A percentile compares a stretch with the other conserved stretches of the same genome.
Evolutionary conservation across 1,140 invertebrate species (phyloP).

Genomic region (Oncopodura yosiiana): DNA sequence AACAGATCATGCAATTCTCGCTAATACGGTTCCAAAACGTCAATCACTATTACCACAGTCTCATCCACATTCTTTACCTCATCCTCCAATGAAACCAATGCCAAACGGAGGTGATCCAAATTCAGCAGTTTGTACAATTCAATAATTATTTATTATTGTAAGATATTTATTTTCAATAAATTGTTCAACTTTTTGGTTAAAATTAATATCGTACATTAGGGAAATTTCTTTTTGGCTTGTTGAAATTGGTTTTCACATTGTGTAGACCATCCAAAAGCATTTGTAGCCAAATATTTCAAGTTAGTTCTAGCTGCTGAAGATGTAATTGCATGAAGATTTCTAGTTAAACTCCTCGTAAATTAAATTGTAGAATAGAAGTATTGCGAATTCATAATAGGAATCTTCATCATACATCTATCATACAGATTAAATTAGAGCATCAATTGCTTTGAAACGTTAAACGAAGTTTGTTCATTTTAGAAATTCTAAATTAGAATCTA

Average conservation of each 20-base stretch:
- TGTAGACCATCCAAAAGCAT: conserved; percentile 23
- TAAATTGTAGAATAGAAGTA: too few relatives aligned
- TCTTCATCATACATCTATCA: too few relatives aligned
- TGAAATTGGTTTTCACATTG: conserved; percentile 16
- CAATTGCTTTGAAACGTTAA: too few relatives aligned
- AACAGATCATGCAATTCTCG: conserved; percentile 23
- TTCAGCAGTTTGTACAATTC: conserved; percentile 21
- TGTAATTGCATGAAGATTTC: too few relatives aligned
- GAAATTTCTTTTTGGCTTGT: conserved; percentile 10
- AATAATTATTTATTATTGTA: conserved; percentile 5
- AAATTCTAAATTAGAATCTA: too few relatives aligned
- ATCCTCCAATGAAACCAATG: background rate
- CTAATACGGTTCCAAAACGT: background rate
- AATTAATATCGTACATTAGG: too few relatives aligned
- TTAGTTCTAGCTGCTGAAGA: conserved; percentile 15
- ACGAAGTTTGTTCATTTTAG: too few relatives aligned
- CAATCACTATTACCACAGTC: background rate
- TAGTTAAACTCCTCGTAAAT: too few relatives aligned
- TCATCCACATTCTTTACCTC: background rate
- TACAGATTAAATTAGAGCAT: too few relatives aligned
- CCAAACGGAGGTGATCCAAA: conserved; percentile 7
- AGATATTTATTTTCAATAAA: background rate
- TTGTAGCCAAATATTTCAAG: conserved; percentile 14
- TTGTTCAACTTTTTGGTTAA: too few relatives aligned
- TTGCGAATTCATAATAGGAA: too few relatives aligned